These are phyloP conservation scores for Coranthus polyacanthus DNA, from an alignment of 2,797 vertebrate genomes.

Conservation along the genomic window DNA sequence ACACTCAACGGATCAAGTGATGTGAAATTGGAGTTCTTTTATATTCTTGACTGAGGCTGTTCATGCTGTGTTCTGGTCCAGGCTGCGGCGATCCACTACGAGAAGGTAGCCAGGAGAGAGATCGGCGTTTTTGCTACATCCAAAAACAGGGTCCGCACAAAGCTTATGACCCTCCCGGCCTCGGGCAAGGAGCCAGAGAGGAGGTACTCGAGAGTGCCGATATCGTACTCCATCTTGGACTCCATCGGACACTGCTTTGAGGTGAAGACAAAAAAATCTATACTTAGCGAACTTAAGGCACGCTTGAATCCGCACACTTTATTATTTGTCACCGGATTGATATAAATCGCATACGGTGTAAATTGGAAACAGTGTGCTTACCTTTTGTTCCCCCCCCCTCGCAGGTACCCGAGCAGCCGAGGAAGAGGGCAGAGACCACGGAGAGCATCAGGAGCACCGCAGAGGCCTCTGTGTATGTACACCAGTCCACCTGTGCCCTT, in stretches of 20 bases:
- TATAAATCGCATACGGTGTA: no score
- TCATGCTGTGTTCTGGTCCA: constrained; percentile 59
- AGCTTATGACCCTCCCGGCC: constrained; percentile 76
- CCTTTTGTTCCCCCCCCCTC: neutral
- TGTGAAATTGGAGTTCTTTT: constrained; percentile 7
- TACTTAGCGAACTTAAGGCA: no score
- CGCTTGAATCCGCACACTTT: neutral
- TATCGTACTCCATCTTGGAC: constrained; percentile 87
- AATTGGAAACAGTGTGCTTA: neutral
- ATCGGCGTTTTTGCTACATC: constrained; percentile 82
- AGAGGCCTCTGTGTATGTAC: constrained; percentile 61
- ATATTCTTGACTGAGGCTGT: neutral
- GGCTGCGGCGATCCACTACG: constrained; percentile 88
- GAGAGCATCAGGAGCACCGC: constrained; percentile 48
- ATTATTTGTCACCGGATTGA: neutral
- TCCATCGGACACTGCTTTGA: constrained; percentile 87
- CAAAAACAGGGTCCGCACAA: constrained; percentile 63
- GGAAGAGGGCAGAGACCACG: constrained; percentile 37
- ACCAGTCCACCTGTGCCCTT: neutral
- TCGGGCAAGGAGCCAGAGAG: constrained; percentile 68
- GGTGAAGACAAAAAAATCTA: constrained; percentile 67
- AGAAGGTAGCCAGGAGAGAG: constrained; percentile 89
- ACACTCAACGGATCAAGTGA: no score
- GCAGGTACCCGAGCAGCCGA: constrained; percentile 57
- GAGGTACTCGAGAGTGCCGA: constrained; percentile 84